Conservation (phyloP, 53 echinoderm and acorn worm genomes). For the Pentamera pediparva region DNA sequence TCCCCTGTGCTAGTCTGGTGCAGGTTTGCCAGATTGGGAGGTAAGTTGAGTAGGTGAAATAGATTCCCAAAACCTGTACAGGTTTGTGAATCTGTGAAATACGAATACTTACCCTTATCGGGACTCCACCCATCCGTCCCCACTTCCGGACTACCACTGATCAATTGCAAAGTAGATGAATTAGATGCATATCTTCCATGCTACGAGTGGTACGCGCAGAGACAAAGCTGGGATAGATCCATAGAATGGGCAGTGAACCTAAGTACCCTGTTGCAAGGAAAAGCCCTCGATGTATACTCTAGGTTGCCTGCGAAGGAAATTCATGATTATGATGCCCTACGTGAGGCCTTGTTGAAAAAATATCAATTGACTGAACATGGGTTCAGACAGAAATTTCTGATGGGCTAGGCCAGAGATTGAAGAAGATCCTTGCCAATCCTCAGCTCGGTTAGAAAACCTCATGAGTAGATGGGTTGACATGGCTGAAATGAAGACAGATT, state of each 20-base stretch:
- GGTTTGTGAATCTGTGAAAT: too few species aligned
- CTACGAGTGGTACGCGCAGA: neutral
- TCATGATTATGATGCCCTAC: neutral
- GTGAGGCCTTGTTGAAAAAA: constrained; percentile 1
- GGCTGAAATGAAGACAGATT: neutral
- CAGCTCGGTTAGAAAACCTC: constrained; percentile 12
- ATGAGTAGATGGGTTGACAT: constrained; percentile 24
- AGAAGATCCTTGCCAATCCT: constrained; percentile 14
- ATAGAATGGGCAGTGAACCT: constrained; percentile 14
- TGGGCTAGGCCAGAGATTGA: neutral
- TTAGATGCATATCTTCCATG: neutral
- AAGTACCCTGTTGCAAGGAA: constrained; percentile 18
- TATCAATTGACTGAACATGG: too few species aligned
- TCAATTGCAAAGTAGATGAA: neutral
- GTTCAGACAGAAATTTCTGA: constrained; percentile 27
- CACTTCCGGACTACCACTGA: neutral
- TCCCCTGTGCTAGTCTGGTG: too few species aligned
- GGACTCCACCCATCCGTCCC: too few species aligned
- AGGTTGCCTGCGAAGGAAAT: neutral
- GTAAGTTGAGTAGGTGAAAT: too few species aligned
- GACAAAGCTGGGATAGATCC: neutral
- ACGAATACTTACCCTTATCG: too few species aligned
- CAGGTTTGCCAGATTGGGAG: too few species aligned
- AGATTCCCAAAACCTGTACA: too few species aligned
- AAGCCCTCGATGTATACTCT: constrained; percentile 31